Percentiles rank a stretch among this genome's conserved stretches.
Conservation (phyloP, 2,113 vertebrate species). For the Leucopsar rothschildi region DNA sequence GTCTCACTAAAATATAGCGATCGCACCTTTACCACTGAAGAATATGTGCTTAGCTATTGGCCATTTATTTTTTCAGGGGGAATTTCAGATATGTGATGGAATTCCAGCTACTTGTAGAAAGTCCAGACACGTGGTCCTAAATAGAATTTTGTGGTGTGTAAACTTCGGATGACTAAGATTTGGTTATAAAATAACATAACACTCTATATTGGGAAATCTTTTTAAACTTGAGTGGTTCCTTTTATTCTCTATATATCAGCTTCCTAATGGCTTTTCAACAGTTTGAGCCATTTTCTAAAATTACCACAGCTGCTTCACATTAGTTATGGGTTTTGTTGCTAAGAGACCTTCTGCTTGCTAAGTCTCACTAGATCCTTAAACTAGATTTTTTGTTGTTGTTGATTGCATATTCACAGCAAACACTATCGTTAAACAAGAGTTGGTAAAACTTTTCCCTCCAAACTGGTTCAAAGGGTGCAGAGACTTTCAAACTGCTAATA, state of each 20-base stretch:
- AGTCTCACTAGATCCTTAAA: conserved; percentile 60
- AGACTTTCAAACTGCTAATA: not conserved
- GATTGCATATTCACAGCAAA: conserved; percentile 42
- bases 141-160: conserved; percentile 70
- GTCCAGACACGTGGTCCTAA: conserved; percentile 64
- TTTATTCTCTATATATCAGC: conserved; percentile 80
- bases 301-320: conserved; percentile 78
- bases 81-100: conserved; percentile 66
- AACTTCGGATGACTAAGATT: conserved; percentile 71
- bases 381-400: conserved; percentile 24
- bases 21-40: not conserved
- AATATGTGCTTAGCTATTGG: not conserved
- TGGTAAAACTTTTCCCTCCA: not conserved
- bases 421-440: not conserved
- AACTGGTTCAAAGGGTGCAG: not conserved
- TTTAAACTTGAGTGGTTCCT: conserved; percentile 75
- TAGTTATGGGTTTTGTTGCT: conserved; percentile 70
- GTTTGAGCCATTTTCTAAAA: conserved; percentile 75
- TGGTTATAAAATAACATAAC: conserved; percentile 75
- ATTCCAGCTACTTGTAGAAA: conserved; percentile 64
- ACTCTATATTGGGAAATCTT: conserved; percentile 71
- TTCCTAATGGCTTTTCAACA: conserved; percentile 80
- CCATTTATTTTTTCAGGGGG: conserved; percentile 24
- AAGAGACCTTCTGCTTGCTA: conserved; percentile 67
- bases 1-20: not conserved